These are phyloP conservation scores for Promerops cafer DNA, from an alignment of 2,113 vertebrate genomes.

Conservation along the genomic window DNA sequence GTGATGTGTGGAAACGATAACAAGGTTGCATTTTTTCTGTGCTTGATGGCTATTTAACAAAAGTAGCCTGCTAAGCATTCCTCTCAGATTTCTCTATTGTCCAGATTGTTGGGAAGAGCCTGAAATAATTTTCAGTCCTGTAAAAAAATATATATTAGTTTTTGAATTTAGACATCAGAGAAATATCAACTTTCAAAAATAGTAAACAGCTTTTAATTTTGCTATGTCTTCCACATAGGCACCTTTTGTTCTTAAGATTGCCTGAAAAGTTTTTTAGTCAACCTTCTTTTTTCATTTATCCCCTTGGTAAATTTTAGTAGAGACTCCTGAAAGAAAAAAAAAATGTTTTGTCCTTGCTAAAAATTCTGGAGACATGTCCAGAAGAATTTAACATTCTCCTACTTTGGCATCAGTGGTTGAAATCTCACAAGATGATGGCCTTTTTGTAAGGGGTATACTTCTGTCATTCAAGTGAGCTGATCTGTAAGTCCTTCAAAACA, in stretches of 20 bases:
- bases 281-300: background rate
- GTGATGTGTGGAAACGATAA: slow-evolving; percentile 23
- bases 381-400: background rate
- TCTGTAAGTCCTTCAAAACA: background rate
- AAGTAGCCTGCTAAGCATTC: background rate
- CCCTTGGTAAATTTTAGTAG: background rate
- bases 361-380: background rate
- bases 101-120: background rate
- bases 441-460: background rate
- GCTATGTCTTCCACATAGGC: background rate
- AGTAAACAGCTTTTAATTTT: background rate
- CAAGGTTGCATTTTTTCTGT: background rate
- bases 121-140: background rate
- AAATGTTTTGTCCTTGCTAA: background rate
- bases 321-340: background rate
- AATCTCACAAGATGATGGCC: background rate
- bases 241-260: background rate
- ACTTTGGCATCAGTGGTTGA: background rate
- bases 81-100: background rate
- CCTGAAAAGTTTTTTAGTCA: background rate
- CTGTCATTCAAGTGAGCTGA: background rate
- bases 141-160: background rate
- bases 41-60: slow-evolving; percentile 3
- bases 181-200: background rate
- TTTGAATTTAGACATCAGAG: background rate